phyloP scores from a whole-genome alignment of 2,888 invertebrate genomes.

The Dascillus cervinus region DNA sequence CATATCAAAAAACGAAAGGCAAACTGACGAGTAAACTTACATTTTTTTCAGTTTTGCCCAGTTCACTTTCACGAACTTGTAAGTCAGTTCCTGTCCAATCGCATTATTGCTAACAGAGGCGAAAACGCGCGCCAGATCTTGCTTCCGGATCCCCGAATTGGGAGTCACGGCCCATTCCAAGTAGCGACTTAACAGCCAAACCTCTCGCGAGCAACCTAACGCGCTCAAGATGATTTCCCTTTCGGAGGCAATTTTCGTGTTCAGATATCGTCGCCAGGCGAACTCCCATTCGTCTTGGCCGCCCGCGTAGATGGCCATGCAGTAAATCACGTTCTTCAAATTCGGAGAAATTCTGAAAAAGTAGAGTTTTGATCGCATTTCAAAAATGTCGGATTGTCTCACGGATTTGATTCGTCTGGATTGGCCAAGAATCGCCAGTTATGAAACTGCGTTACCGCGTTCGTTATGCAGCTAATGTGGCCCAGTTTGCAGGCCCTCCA shows the following conservation, averaged over 20 bases:
- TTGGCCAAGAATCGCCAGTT: conserved; percentile 67
- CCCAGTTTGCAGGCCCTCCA: conserved; percentile 71
- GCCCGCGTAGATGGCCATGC: conserved; percentile 76
- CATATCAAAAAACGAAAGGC: background rate
- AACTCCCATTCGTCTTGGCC: conserved; percentile 85
- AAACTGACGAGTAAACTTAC: conserved; percentile 48
- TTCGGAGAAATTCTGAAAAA: conserved; percentile 70
- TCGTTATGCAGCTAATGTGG: conserved; percentile 64
- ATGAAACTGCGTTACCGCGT: conserved; percentile 63
- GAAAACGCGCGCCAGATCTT: conserved; percentile 73
- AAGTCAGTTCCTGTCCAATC: conserved; percentile 74
- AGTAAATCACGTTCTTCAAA: conserved; percentile 75
- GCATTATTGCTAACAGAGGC: conserved; percentile 66
- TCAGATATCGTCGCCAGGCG: conserved; percentile 70
- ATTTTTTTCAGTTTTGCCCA: conserved; percentile 65
- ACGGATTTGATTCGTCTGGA: conserved; percentile 70
- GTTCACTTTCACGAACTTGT: conserved; percentile 68
- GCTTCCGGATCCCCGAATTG: conserved; percentile 71
- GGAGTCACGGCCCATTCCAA: conserved; percentile 65
- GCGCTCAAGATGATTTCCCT: conserved; percentile 68
- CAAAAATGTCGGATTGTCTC: conserved; percentile 22
- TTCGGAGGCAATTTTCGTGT: conserved; percentile 73
- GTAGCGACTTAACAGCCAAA: conserved; percentile 75
- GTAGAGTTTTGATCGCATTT: background rate
- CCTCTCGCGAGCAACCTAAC: conserved; percentile 74